These are phyloP conservation scores for Anguilla obscura DNA, from an alignment of 2,797 vertebrate species.

Conservation along the genomic window DNA sequence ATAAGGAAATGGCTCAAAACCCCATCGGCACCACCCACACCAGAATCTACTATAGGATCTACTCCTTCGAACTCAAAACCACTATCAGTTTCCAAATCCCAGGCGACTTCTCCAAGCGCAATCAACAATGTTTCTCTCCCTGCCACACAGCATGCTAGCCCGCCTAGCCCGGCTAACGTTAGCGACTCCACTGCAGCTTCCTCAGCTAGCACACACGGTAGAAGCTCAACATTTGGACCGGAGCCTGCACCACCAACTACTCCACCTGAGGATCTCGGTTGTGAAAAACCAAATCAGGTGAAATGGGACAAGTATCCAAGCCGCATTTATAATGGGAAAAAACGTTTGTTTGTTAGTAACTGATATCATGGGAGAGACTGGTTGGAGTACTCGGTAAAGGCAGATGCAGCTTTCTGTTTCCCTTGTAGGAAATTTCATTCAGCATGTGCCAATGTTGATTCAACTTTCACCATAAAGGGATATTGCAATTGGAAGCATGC, in stretches of 20 bases:
- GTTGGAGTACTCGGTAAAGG: background rate
- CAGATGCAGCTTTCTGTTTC: slow-evolving; percentile 1
- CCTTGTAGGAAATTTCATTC: slow-evolving; percentile 2
- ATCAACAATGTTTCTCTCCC: too few relatives aligned
- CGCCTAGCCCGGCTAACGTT: too few relatives aligned
- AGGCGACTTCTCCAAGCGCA: too few relatives aligned
- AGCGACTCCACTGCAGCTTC: background rate
- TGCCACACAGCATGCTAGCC: too few relatives aligned
- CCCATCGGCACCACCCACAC: background rate
- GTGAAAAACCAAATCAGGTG: background rate
- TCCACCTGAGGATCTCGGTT: slow-evolving; percentile 2
- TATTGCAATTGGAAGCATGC: background rate
- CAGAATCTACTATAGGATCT: background rate
- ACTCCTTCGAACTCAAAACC: background rate
- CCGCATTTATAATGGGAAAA: background rate
- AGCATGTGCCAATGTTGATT: background rate
- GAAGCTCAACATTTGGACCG: background rate
- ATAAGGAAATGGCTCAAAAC: background rate
- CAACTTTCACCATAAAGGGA: background rate
- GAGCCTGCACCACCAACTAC: too few relatives aligned
- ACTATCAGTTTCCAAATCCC: background rate
- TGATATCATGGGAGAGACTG: background rate
- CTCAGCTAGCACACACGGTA: background rate
- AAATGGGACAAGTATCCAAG: background rate
- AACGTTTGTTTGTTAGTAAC: background rate